Conservation (phyloP, 1,140 invertebrate genomes). For the Samia ricini region DNA sequence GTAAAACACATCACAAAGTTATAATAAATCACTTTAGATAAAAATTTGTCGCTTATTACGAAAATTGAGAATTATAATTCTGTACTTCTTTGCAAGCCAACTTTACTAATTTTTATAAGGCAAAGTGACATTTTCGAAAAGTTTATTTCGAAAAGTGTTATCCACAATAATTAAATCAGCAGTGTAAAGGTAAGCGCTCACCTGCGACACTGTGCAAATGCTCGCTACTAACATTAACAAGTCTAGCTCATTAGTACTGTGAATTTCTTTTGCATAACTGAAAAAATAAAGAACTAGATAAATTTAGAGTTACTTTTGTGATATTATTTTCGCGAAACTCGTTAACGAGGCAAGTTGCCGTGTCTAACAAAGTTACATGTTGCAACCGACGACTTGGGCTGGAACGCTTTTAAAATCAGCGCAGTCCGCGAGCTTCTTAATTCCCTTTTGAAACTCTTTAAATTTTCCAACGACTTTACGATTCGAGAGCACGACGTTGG, state of each 20-base stretch:
- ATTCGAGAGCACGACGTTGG: slow-evolving; percentile 38
- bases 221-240: slow-evolving; percentile 43
- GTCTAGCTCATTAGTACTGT: slow-evolving; percentile 60
- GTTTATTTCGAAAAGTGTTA: too few species aligned
- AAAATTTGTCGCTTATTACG: too few species aligned
- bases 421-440: slow-evolving; percentile 46
- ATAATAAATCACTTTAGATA: too few species aligned
- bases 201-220: slow-evolving; percentile 37
- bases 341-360: slow-evolving; percentile 67
- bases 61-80: too few species aligned
- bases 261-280: slow-evolving; percentile 43
- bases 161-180: slow-evolving; percentile 32
- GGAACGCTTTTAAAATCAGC: slow-evolving; percentile 44
- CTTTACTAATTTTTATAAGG: too few species aligned
- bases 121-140: too few species aligned
- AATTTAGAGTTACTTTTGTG: slow-evolving; percentile 54
- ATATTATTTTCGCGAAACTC: slow-evolving; percentile 44
- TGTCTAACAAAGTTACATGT: slow-evolving; percentile 64
- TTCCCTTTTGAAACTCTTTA: slow-evolving; percentile 68
- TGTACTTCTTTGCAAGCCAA: too few species aligned
- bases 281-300: slow-evolving; percentile 56
- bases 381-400: slow-evolving; percentile 47
- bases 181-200: slow-evolving; percentile 37
- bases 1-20: too few species aligned
- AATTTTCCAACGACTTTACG: slow-evolving; percentile 66